Evolutionary conservation across 2,113 vertebrate species (phyloP).

Genomic region (Chloropsis hardwickii): DNA sequence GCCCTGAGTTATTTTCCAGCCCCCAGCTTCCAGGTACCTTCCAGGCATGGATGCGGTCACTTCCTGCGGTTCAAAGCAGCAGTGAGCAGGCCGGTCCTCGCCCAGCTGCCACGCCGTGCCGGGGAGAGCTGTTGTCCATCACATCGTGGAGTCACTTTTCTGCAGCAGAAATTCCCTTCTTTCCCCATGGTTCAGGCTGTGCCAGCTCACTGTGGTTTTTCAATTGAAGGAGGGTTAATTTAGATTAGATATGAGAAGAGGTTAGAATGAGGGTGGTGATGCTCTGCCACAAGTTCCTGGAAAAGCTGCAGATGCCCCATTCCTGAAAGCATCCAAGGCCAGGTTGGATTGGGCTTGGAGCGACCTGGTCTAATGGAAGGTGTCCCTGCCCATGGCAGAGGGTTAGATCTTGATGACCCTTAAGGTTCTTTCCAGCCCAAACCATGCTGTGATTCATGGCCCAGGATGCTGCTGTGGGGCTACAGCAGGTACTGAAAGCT

Average conservation of each 20-base stretch:
- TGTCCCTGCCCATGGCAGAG: not conserved
- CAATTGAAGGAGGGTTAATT: not conserved
- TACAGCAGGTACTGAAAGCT: not conserved
- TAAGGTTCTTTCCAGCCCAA: not conserved
- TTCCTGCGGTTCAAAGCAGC: constrained; percentile 7
- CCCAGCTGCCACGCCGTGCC: not conserved
- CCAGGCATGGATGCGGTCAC: constrained; percentile 34
- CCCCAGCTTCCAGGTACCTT: constrained; percentile 42
- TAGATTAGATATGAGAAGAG: not conserved
- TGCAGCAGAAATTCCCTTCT: not conserved
- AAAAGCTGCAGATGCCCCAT: not conserved
- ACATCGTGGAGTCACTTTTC: not conserved
- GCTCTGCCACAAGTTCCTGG: not conserved
- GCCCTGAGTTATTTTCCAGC: constrained; percentile 42
- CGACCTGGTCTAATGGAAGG: not conserved
- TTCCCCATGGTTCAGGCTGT: not conserved
- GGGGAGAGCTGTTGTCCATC: not conserved
- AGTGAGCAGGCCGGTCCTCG: not conserved
- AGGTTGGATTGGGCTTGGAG: not conserved
- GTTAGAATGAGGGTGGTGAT: not conserved
- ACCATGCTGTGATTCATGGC: not conserved
- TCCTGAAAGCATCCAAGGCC: not conserved
- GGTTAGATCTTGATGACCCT: not conserved
- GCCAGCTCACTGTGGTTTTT: not conserved
- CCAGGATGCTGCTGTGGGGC: not conserved